Evolutionary conservation across 2,113 vertebrate species (phyloP).

Genomic region (Leucopsar rothschildi): DNA sequence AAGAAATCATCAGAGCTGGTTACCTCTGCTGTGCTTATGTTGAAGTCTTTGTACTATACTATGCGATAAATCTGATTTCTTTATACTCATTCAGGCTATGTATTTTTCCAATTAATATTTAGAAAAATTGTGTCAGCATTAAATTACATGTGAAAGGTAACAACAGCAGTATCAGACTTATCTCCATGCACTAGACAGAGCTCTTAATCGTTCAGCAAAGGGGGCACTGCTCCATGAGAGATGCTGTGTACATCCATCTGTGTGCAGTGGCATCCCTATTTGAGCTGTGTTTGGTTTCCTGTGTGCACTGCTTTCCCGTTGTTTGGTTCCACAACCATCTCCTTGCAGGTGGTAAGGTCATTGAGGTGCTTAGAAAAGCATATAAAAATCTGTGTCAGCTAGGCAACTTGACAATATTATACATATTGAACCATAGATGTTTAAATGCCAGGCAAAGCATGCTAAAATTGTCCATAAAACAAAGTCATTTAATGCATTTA

Average conservation of each 20-base stretch:
- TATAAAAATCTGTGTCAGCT: neutral
- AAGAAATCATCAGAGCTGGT: neutral
- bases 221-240: neutral
- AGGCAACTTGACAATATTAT: neutral
- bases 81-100: neutral
- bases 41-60: neutral
- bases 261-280: neutral
- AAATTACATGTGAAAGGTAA: neutral
- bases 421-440: neutral
- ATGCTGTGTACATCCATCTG: rapidly evolving
- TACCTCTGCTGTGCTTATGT: neutral
- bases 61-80: neutral
- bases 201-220: neutral
- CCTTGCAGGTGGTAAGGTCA: neutral
- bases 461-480: neutral
- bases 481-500: neutral
- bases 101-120: neutral
- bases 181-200: neutral
- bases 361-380: neutral
- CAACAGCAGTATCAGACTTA: neutral
- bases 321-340: neutral
- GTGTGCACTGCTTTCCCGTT: neutral
- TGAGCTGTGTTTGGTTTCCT: neutral
- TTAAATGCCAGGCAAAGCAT: neutral
- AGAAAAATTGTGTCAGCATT: neutral